Evolutionary conservation across 2,888 invertebrate species (phyloP), one percentile per base, ranked within the genome.

Genomic region (Stenoptilia bipunctidactyla): DNA sequence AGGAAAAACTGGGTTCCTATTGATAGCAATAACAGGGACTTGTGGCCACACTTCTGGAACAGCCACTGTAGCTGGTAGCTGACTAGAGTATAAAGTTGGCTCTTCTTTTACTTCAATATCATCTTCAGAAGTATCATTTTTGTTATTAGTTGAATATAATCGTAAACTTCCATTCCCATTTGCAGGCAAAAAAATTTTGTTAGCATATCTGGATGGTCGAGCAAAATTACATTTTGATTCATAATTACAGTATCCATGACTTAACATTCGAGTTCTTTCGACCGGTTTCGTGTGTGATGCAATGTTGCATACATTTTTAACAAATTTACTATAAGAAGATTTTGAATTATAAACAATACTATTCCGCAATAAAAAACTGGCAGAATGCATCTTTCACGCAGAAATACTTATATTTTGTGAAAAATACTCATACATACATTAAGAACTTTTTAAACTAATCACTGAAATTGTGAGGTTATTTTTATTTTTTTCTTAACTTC

Each of bases 41-140:
- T 94, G 92, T 0, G 99, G 98, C 93, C 97, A 98, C 8, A 94
- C 91, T 68, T 98, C 98, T 0, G 98, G 98, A 15, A 99, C 93
- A 12, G 93, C 92, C 36, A 97, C 92, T 0, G 96, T 92, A 0
- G 96, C 95, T 37, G 96, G 93, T 46, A 95, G 62, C 49, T 88
- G 88, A 39, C 85, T 84, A 43, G 82, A 77, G 47, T 79, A 82
- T 47, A 83, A 49, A n/a, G 77, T 76, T 1, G 75, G 61, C 34
- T 79, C 80, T n/a, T 76, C 76, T 37, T 72, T 77, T 1, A 51
- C 46, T 25, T 71, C 68, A 0, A 67, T 48, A 5, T 73, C 76
- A 15, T 80, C 80, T 10, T 80, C 79, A 0, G 73, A 65, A 1
- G 71, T 70, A 15, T 79, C 76, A 53, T 56, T 66, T 42, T 76